Conservation (phyloP, 2,797 vertebrate species). For the Acanthurus tractus region DNA sequence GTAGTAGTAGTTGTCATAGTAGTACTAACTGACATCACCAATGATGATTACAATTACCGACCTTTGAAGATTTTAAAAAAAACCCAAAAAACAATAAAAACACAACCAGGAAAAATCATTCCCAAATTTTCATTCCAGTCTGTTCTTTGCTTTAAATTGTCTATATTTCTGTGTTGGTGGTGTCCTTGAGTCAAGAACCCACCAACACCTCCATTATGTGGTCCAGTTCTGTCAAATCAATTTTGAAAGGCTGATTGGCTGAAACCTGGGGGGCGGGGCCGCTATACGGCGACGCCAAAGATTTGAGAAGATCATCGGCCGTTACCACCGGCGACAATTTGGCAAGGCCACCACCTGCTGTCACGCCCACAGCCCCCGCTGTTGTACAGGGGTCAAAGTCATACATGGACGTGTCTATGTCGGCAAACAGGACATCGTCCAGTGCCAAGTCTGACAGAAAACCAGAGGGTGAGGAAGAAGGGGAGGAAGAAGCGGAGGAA, state of each 20-base stretch:
- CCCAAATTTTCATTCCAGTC: slow-evolving; percentile 64
- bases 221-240: slow-evolving; percentile 98
- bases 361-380: slow-evolving; percentile 74
- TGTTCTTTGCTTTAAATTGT: slow-evolving; percentile 25
- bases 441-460: slow-evolving; percentile 98
- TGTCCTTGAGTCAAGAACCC: slow-evolving; percentile 88
- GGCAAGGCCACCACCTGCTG: slow-evolving; percentile 84
- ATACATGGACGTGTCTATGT: slow-evolving; percentile 99
- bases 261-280: slow-evolving; percentile 90
- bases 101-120: slow-evolving; percentile 44
- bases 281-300: slow-evolving; percentile 90
- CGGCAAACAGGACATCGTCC: slow-evolving; percentile 97
- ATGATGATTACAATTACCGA: slow-evolving; percentile 83
- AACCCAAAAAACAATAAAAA: slow-evolving; percentile 62
- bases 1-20: slow-evolving; percentile 86
- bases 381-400: slow-evolving; percentile 96
- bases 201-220: slow-evolving; percentile 99
- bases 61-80: slow-evolving; percentile 65
- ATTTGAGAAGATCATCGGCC: slow-evolving; percentile 96
- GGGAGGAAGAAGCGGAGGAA: slow-evolving; percentile 85
- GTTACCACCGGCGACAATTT: slow-evolving; percentile 94
- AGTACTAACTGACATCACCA: slow-evolving; percentile 84
- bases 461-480: slow-evolving; percentile 90
- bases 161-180: slow-evolving; percentile 21
- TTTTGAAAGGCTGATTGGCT: slow-evolving; percentile 99